A percentile compares a stretch with the other conserved stretches of the same genome.
Evolutionary conservation across 2,888 invertebrate species (phyloP).

Genomic region (Amblyjoppa proteus): DNA sequence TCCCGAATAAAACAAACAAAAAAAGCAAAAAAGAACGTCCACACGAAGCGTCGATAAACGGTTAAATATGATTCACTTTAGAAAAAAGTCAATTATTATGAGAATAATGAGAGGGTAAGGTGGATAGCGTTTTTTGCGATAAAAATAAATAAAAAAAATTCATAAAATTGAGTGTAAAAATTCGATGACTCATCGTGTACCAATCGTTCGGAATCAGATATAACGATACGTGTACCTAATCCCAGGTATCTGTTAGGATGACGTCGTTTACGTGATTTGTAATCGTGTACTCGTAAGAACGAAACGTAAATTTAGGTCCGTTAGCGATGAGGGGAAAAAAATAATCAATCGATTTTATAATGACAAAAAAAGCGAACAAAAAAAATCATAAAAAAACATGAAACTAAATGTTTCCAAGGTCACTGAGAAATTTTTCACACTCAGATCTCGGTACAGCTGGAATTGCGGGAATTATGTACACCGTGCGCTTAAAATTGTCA

Average conservation of each 20-base stretch:
- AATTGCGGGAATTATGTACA: background rate
- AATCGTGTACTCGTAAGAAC: conserved; percentile 63
- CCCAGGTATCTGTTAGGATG: conserved; percentile 49
- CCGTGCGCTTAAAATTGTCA: background rate
- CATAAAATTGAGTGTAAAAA: conserved; percentile 10
- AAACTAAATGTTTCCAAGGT: conserved; percentile 30
- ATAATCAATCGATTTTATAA: conserved; percentile 35
- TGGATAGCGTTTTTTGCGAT: conserved; percentile 59
- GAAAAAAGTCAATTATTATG: conserved; percentile 71
- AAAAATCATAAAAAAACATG: background rate
- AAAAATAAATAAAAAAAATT: conserved; percentile 6
- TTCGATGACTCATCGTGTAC: conserved; percentile 37
- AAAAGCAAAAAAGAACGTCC: conserved; percentile 35
- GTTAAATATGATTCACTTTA: conserved; percentile 59
- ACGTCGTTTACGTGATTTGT: conserved; percentile 56
- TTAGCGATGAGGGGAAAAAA: conserved; percentile 21
- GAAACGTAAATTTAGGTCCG: conserved; percentile 46
- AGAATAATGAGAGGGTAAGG: conserved; percentile 70
- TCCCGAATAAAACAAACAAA: conserved; percentile 6
- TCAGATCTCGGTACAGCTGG: background rate
- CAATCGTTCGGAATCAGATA: conserved; percentile 39
- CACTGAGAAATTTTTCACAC: conserved; percentile 17
- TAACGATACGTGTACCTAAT: conserved; percentile 51
- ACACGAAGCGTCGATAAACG: conserved; percentile 53
- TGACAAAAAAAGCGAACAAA: conserved; percentile 11